A percentile compares a stretch with the other conserved stretches of the same genome.
Evolutionary conservation across 2,888 invertebrate species (phyloP).

Genomic region (Conchocele bisecta): DNA sequence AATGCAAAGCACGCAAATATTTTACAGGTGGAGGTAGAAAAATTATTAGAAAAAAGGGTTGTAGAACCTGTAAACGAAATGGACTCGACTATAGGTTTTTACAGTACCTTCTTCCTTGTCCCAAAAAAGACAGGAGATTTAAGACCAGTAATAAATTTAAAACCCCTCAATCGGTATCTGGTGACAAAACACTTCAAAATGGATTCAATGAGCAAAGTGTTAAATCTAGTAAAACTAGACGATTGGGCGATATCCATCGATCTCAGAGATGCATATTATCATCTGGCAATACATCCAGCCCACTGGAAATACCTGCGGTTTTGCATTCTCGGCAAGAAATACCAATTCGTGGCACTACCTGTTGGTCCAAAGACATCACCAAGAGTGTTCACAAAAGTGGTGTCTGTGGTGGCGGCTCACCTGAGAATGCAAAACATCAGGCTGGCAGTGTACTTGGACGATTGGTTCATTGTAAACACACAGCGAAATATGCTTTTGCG

Average conservation of each 20-base stretch:
- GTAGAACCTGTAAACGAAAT: slow-evolving; percentile 17
- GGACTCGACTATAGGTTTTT: slow-evolving; percentile 38
- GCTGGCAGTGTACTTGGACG: slow-evolving; percentile 30
- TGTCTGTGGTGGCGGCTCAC: slow-evolving; percentile 34
- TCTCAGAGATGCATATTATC: slow-evolving; percentile 30
- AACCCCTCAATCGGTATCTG: slow-evolving; percentile 35
- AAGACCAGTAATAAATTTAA: slow-evolving; percentile 12
- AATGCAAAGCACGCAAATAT: background rate
- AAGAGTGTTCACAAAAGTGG: slow-evolving; percentile 27
- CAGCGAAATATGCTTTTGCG: background rate
- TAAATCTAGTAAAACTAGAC: slow-evolving; percentile 22
- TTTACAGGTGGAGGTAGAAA: slow-evolving; percentile 8
- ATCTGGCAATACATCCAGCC: slow-evolving; percentile 21
- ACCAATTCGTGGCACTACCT: slow-evolving; percentile 36
- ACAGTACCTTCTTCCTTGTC: slow-evolving; percentile 40
- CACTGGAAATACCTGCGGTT: slow-evolving; percentile 42
- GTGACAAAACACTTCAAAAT: slow-evolving; percentile 32
- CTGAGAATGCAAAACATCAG: slow-evolving; percentile 20
- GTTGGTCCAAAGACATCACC: slow-evolving; percentile 36
- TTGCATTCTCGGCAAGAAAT: slow-evolving; percentile 26
- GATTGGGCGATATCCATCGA: slow-evolving; percentile 32
- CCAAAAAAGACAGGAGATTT: slow-evolving; percentile 29
- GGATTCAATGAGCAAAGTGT: slow-evolving; percentile 22
- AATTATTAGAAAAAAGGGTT: slow-evolving; percentile 13
- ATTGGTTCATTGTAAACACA: slow-evolving; percentile 16